Evolutionary conservation across 2,888 invertebrate species (phyloP).

Genomic region (Sepiola atlantica): DNA sequence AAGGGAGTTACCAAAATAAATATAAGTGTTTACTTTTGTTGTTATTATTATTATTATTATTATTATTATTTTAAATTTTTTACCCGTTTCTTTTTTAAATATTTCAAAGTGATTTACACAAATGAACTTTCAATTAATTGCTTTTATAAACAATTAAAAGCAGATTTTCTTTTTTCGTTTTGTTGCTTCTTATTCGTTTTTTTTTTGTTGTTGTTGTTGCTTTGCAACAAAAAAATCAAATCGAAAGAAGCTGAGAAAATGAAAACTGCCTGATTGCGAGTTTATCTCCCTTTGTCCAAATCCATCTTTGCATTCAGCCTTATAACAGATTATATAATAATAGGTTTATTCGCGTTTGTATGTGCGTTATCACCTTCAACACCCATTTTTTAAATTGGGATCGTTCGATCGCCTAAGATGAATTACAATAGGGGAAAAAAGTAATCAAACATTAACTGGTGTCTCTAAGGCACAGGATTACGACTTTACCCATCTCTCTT

Average conservation of each 20-base stretch:
- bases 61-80: background rate
- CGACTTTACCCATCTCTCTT: no score
- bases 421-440: no score
- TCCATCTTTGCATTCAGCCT: background rate
- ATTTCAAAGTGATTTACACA: background rate
- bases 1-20: background rate
- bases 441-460: no score
- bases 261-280: background rate
- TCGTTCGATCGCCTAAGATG: no score
- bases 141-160: background rate
- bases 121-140: background rate
- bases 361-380: no score
- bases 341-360: no score
- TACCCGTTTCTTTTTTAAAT: no score
- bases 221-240: background rate
- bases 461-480: no score
- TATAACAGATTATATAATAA: background rate
- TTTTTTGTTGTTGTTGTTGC: background rate
- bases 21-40: background rate
- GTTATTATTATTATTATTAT: background rate
- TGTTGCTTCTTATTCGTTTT: background rate
- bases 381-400: no score
- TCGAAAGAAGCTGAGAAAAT: background rate
- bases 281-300: background rate
- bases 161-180: background rate